Evolutionary conservation across 2,113 vertebrate species (phyloP).

Genomic region (Gymnorhina tibicen): DNA sequence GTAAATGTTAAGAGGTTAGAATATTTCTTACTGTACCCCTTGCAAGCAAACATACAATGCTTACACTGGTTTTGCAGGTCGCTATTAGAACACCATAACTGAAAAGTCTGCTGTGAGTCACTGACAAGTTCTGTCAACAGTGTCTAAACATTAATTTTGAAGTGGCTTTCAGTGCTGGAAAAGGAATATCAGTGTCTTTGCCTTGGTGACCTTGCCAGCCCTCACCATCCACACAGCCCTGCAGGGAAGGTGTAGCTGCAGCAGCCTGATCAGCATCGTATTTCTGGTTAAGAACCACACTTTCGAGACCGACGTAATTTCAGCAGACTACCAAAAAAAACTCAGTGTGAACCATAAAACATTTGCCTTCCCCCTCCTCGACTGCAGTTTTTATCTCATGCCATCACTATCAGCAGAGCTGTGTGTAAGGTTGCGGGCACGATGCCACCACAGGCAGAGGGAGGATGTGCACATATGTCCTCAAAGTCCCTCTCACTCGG

Average conservation of each 20-base stretch:
- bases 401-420: background rate
- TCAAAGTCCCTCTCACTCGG: background rate
- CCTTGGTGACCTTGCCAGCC: background rate
- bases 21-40: background rate
- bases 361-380: background rate
- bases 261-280: background rate
- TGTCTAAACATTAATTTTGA: background rate
- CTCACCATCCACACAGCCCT: background rate
- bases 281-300: background rate
- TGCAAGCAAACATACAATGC: background rate
- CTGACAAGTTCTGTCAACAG: background rate
- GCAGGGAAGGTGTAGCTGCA: background rate
- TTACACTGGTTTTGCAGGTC: background rate
- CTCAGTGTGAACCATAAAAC: background rate
- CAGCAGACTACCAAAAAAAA: background rate
- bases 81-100: background rate
- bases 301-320: background rate
- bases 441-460: background rate
- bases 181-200: background rate
- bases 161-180: background rate
- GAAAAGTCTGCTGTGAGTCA: background rate
- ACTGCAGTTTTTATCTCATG: background rate
- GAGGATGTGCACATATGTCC: fast-evolving
- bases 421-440: background rate
- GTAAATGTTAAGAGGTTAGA: background rate